A percentile compares a stretch with the other conserved stretches of the same genome.
phyloP scores from a whole-genome alignment of 2,888 invertebrate species.

The Hoplodrina ambigua region DNA sequence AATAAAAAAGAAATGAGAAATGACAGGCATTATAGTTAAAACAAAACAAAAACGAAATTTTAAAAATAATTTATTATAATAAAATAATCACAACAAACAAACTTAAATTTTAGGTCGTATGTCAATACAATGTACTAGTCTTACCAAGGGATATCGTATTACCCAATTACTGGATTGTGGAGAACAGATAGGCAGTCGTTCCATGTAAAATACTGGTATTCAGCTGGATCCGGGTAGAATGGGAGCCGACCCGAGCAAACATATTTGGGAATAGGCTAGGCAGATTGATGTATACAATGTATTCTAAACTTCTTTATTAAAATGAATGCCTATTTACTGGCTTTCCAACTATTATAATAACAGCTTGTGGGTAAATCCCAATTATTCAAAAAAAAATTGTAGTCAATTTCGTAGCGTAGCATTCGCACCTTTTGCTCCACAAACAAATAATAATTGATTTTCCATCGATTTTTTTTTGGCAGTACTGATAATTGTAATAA shows the following conservation, averaged over 20 bases:
- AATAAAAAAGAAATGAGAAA: too few relatives aligned
- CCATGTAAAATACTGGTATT: too few relatives aligned
- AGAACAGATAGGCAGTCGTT: too few relatives aligned
- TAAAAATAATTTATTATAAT: slow-evolving; percentile 42
- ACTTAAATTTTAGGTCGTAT: neutral
- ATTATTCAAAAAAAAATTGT: neutral
- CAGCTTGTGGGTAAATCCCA: too few relatives aligned
- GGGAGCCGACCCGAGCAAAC: too few relatives aligned
- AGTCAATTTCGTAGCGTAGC: neutral
- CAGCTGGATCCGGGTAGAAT: too few relatives aligned
- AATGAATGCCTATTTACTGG: neutral
- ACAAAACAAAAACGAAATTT: neutral
- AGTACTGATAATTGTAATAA: neutral
- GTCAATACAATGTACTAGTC: neutral
- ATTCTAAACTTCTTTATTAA: slow-evolving; percentile 39
- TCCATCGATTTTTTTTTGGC: neutral
- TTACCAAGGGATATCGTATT: too few relatives aligned
- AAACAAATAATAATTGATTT: too few relatives aligned
- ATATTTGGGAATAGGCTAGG: too few relatives aligned
- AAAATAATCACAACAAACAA: slow-evolving; percentile 8
- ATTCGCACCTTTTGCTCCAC: neutral
- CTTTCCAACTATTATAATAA: neutral
- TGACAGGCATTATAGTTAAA: neutral
- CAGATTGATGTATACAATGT: neutral
- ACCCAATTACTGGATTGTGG: too few relatives aligned